phyloP scores from a whole-genome alignment of 2,888 invertebrate genomes.

The Piscicola geometra region DNA sequence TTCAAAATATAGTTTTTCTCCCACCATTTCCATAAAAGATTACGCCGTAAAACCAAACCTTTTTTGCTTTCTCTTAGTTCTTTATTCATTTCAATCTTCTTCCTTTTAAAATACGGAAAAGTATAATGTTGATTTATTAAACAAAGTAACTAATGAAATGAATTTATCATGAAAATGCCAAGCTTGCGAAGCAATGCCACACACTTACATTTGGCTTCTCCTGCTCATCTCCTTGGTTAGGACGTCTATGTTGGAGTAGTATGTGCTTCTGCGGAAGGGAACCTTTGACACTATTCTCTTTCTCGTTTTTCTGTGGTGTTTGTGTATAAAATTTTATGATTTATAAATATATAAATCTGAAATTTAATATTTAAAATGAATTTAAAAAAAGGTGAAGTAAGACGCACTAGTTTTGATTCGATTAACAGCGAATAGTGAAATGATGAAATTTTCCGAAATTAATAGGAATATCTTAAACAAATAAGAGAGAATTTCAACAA shows the following conservation, averaged over 20 bases:
- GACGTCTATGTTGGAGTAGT: conserved; percentile 17
- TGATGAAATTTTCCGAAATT: too few relatives aligned
- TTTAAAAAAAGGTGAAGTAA: too few relatives aligned
- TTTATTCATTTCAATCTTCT: conserved; percentile 4
- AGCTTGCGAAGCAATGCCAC: neutral
- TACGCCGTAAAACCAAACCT: neutral
- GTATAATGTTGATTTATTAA: neutral
- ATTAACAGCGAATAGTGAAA: too few relatives aligned
- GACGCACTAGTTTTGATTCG: too few relatives aligned
- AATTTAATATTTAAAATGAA: too few relatives aligned
- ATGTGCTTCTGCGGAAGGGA: conserved; percentile 21
- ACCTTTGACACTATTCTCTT: conserved; percentile 25
- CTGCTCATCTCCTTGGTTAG: conserved; percentile 17
- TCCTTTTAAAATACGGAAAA: neutral
- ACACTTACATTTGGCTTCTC: neutral
- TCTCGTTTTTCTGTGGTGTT: neutral
- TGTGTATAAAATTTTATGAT: too few relatives aligned
- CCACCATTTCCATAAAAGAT: too few relatives aligned
- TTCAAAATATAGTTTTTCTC: neutral
- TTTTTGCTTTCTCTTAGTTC: neutral
- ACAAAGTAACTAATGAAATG: neutral
- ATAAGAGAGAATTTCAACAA: too few relatives aligned
- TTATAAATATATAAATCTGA: too few relatives aligned
- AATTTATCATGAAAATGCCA: too few relatives aligned
- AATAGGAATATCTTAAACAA: too few relatives aligned